Evolutionary conservation across 2,888 invertebrate genomes (phyloP), one percentile per base, ranked within the genome.

Genomic region (Leptura quadrifasciata): DNA sequence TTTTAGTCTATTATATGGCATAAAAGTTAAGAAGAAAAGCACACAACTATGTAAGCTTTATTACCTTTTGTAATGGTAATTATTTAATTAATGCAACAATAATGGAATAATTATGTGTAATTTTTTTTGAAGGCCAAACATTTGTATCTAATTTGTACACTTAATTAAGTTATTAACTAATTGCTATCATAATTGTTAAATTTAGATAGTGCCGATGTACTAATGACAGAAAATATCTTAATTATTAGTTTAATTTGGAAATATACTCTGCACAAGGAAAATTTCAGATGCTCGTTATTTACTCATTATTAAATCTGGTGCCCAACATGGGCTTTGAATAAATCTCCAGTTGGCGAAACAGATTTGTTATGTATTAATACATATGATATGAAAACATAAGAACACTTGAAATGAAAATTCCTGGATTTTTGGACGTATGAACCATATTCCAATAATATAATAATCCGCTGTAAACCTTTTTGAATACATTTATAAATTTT

Each of bases 181-280:
- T 64, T 63, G 52, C 17, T 27, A 60, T n/a, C 24, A 63, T 67
- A 63, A 74, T 74, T 74, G 52, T 63, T 61, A 47, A 67, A 74
- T 63, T 74, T 70, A 74, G 74, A 74, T 75, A 71, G 12, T 75
- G 20, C 12, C 35, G 18, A 5, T 9, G n/a, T n/a, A 57, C 27
- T 68, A 68, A 68, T 20, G 55, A 35, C 17, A 18, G 35, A 35
- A 68, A 68, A 57, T 35, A 35, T 68, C 17, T 67, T 67, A 65
- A 67, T 67, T 54, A 12, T 17, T 31, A 15, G 54, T 55, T 55
- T 52, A 68, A 54, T 68, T 68, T 55, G 67, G 67, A 68, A 68
- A 55, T 5, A 27, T 68, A 31, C 55, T 31, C 18, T 17, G 27
- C 8, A 21, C 12, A 57, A 21, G 57, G 57, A 21, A 57, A 57